Evolutionary conservation across 1,140 invertebrate genomes (phyloP).

Genomic region (Drosophila mayri): DNA sequence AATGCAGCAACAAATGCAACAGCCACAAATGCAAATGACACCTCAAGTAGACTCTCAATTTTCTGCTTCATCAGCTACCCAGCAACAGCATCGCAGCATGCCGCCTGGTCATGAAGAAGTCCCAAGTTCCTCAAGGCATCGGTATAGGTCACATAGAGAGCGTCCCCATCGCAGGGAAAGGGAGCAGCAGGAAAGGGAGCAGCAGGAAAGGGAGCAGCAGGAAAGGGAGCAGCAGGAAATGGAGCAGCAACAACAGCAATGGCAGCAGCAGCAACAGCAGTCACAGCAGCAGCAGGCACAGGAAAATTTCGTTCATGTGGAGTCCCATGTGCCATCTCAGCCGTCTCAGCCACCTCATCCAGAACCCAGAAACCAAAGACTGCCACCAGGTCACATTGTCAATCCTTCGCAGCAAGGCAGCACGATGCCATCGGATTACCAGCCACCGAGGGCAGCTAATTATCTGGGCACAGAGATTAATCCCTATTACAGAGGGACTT

Average conservation of each 20-base stretch:
- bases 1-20: too few species aligned
- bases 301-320: background rate
- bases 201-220: too few species aligned
- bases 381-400: background rate
- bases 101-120: background rate
- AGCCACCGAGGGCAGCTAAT: background rate
- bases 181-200: background rate
- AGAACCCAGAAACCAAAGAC: background rate
- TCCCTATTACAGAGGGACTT: slow-evolving; percentile 51
- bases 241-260: background rate
- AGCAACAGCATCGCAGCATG: too few species aligned
- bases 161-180: background rate
- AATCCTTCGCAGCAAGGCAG: background rate
- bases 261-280: background rate
- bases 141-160: background rate
- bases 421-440: too few species aligned
- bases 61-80: background rate
- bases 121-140: background rate
- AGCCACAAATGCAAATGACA: background rate
- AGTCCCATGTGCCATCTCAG: too few species aligned
- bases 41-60: background rate
- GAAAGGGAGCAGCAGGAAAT: background rate
- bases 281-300: too few species aligned
- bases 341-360: background rate
- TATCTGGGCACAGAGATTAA: slow-evolving; percentile 8